Conservation (phyloP, 2,888 invertebrate species). For the Meloe dianella region DNA sequence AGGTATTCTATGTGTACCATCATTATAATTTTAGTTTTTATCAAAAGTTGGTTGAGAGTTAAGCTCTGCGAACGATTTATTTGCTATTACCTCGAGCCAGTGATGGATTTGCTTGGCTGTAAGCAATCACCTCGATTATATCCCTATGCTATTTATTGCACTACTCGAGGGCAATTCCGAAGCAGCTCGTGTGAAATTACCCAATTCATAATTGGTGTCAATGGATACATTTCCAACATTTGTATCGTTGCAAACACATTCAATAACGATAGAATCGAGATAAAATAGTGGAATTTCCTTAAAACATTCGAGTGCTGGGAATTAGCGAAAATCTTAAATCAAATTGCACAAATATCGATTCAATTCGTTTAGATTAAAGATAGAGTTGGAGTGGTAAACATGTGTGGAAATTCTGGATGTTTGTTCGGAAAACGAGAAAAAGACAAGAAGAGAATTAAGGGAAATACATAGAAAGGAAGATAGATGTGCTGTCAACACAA, state of each 20-base stretch:
- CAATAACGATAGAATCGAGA: no score
- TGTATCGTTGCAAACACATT: neutral
- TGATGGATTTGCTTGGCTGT: neutral
- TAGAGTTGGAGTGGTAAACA: neutral
- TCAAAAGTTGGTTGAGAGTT: neutral
- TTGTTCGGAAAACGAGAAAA: neutral
- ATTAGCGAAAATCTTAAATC: neutral
- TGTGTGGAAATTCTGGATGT: neutral
- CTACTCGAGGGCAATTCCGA: slow-evolving; percentile 1
- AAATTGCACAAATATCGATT: neutral
- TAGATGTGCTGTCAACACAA: neutral
- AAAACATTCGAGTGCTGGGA: neutral
- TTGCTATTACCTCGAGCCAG: slow-evolving; percentile 1
- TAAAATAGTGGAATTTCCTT: no score
- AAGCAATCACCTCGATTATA: slow-evolving; percentile 3
- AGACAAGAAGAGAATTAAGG: neutral
- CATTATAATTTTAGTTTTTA: neutral
- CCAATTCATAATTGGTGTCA: slow-evolving; percentile 9
- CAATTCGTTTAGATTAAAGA: neutral
- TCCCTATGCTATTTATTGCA: slow-evolving; percentile 10
- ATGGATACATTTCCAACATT: neutral
- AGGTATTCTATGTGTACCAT: neutral
- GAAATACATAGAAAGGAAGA: neutral
- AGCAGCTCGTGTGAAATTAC: slow-evolving; percentile 13
- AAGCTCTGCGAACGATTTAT: neutral